These are phyloP conservation scores for Ectropis crepuscularia DNA, from an alignment of 2,888 invertebrate species.

Conservation along the genomic window DNA sequence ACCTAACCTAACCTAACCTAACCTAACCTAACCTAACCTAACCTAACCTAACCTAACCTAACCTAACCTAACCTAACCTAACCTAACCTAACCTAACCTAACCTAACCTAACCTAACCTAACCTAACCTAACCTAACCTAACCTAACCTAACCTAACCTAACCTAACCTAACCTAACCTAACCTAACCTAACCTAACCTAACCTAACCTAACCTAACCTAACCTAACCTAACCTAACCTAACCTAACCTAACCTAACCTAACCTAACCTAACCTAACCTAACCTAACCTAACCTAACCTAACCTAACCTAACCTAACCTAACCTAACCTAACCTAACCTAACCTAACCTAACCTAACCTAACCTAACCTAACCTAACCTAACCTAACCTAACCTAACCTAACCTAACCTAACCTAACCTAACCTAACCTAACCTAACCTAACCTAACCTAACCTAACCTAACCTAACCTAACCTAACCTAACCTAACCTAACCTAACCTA, in stretches of 20 bases:
- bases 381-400: conserved; percentile 8
- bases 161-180: conserved; percentile 13
- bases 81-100: conserved; percentile 19
- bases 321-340: conserved; percentile 8
- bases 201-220: conserved; percentile 16
- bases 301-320: conserved; percentile 8
- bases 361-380: conserved; percentile 8
- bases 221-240: conserved; percentile 8
- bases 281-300: conserved; percentile 8
- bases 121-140: conserved; percentile 7
- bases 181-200: conserved; percentile 18
- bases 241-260: conserved; percentile 7
- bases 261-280: conserved; percentile 8
- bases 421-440: conserved; percentile 8
- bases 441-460: conserved; percentile 1
- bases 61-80: conserved; percentile 10
- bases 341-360: conserved; percentile 7
- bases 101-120: conserved; percentile 7
- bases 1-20: conserved; percentile 2
- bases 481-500: conserved; percentile 4
- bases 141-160: conserved; percentile 9
- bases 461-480: conserved; percentile 1
- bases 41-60: conserved; percentile 7
- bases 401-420: conserved; percentile 8
- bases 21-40: conserved; percentile 7